phyloP scores from a whole-genome alignment of 2,888 invertebrate genomes.

The Brachynemurus nebulosus region DNA sequence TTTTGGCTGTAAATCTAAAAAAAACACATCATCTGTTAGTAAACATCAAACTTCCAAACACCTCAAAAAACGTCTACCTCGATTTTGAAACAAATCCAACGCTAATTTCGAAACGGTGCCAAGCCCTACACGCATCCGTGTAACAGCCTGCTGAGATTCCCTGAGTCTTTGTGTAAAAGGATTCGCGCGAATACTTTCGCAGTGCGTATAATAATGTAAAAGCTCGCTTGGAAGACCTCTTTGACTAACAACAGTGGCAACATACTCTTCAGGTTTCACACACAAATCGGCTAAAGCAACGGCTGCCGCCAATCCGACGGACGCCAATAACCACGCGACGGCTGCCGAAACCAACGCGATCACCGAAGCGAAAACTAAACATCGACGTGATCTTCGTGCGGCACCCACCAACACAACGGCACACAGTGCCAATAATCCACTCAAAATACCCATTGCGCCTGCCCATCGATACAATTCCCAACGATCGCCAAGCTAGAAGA shows the following conservation, averaged over 20 bases:
- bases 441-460: slow-evolving; percentile 76
- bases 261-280: slow-evolving; percentile 43
- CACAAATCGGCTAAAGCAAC: slow-evolving; percentile 76
- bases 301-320: slow-evolving; percentile 69
- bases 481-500: slow-evolving; percentile 49
- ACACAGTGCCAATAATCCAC: slow-evolving; percentile 73
- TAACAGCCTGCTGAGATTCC: slow-evolving; percentile 59
- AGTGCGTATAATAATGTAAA: slow-evolving; percentile 67
- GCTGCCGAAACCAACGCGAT: slow-evolving; percentile 76
- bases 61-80: too few species aligned
- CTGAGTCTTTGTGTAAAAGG: slow-evolving; percentile 69
- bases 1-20: slow-evolving; percentile 50
- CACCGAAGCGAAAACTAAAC: slow-evolving; percentile 79
- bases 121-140: slow-evolving; percentile 33
- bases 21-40: slow-evolving; percentile 2
- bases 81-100: slow-evolving; percentile 28
- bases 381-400: slow-evolving; percentile 75
- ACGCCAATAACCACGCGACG: slow-evolving; percentile 78
- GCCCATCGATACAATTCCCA: slow-evolving; percentile 74
- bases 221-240: slow-evolving; percentile 42
- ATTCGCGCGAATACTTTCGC: slow-evolving; percentile 64
- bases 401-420: slow-evolving; percentile 82
- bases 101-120: slow-evolving; percentile 25
- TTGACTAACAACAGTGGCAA: slow-evolving; percentile 4
- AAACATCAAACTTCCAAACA: neutral